Evolutionary conservation across 2,888 invertebrate species (phyloP).

Genomic region (Horisme vitalbata): DNA sequence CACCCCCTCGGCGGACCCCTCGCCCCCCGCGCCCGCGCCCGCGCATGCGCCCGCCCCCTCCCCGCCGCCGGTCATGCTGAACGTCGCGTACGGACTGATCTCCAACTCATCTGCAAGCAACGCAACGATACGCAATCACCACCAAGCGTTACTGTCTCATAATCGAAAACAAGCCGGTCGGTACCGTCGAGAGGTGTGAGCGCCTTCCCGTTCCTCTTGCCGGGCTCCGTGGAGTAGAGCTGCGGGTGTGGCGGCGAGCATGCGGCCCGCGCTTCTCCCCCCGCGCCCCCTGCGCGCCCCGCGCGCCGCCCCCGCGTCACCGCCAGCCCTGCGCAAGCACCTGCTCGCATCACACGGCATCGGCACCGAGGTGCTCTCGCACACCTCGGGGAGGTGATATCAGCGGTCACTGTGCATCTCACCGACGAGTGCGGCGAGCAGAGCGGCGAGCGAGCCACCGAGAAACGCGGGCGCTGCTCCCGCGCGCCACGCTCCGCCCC

Average conservation of each 20-base stretch:
- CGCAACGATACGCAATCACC: no score
- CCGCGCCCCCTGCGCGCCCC: no score
- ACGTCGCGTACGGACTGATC: constrained; percentile 90
- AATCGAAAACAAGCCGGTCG: no score
- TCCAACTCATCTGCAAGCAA: constrained; percentile 77
- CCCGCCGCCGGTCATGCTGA: constrained; percentile 85
- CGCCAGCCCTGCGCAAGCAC: no score
- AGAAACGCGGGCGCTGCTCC: constrained; percentile 45
- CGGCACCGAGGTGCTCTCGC: no score
- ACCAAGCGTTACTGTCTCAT: no score
- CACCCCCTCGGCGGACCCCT: constrained; percentile 26
- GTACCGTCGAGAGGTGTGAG: constrained; percentile 41
- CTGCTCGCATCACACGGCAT: no score
- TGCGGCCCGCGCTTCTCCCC: no score
- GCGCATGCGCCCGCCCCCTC: constrained; percentile 39
- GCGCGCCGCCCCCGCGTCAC: constrained; percentile 26
- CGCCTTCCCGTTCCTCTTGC: constrained; percentile 52
- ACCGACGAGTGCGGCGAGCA: constrained; percentile 42
- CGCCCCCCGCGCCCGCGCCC: constrained; percentile 55
- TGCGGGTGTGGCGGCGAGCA: constrained; percentile 37
- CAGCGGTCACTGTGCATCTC: background rate
- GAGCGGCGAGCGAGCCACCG: constrained; percentile 44
- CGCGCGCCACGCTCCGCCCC: constrained; percentile 38
- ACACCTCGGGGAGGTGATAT: background rate
- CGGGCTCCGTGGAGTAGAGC: constrained; percentile 56